Conservation (phyloP, 2,888 invertebrate genomes). For the Ophraella communa region DNA sequence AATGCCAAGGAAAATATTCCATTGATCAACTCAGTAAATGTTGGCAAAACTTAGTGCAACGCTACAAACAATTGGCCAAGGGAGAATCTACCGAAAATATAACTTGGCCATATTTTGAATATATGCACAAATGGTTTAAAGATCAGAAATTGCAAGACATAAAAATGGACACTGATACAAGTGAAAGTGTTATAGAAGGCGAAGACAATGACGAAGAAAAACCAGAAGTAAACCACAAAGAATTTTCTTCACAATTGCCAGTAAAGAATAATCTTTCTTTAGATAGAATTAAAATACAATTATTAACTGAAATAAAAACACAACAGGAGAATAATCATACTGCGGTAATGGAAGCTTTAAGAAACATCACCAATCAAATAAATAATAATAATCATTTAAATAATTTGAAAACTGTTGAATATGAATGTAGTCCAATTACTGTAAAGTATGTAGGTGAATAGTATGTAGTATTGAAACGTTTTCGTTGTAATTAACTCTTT, state of each 20-base stretch:
- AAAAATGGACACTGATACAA: constrained; percentile 29
- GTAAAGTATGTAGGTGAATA: constrained; percentile 12
- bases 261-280: constrained; percentile 32
- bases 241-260: constrained; percentile 3
- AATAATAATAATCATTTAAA: not conserved
- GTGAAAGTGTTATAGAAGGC: constrained; percentile 26
- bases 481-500: not conserved
- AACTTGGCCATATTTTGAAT: constrained; percentile 45
- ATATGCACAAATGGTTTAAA: constrained; percentile 44
- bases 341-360: constrained; percentile 33
- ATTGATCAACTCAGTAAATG: constrained; percentile 46
- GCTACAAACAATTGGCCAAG: constrained; percentile 42
- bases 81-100: constrained; percentile 40
- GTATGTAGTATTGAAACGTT: not conserved
- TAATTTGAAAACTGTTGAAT: constrained; percentile 2
- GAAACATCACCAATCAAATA: constrained; percentile 24
- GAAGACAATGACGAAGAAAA: constrained; percentile 31
- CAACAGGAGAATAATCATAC: constrained; percentile 36
- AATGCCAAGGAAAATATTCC: constrained; percentile 44
- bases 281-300: constrained; percentile 36
- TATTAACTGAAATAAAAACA: constrained; percentile 35
- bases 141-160: constrained; percentile 32
- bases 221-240: not conserved
- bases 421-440: not conserved
- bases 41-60: constrained; percentile 47